phyloP scores from a whole-genome alignment of 2,113 vertebrate genomes.

The Urocynchramus pylzowi region DNA sequence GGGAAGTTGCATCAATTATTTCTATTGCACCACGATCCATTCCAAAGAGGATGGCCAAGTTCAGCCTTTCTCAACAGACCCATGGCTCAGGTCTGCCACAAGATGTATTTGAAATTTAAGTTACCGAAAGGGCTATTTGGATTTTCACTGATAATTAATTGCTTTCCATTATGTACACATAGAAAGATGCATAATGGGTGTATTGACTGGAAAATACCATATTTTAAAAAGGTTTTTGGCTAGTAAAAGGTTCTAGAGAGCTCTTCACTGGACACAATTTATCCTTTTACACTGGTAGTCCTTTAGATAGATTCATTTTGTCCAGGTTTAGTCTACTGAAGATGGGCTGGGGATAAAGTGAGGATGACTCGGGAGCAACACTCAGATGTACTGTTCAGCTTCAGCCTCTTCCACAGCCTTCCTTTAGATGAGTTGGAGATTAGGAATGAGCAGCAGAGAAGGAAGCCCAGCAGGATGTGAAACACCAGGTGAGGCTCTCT shows the following conservation, averaged over 20 bases:
- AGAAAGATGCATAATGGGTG: neutral
- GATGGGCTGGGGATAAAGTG: neutral
- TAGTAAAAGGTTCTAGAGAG: neutral
- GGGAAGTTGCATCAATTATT: neutral
- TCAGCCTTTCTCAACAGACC: neutral
- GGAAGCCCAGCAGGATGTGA: neutral
- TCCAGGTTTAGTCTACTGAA: neutral
- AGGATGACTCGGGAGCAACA: neutral
- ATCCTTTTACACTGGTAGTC: neutral
- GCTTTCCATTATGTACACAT: neutral
- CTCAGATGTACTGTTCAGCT: neutral
- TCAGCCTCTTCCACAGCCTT: neutral
- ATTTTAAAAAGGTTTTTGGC: neutral
- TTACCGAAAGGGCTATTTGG: neutral
- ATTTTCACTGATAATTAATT: neutral
- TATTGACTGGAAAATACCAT: neutral
- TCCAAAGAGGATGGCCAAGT: neutral
- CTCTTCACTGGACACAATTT: neutral
- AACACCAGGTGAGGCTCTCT: conserved; percentile 15
- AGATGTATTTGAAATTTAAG: neutral
- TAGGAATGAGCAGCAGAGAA: neutral
- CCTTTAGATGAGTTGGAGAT: neutral
- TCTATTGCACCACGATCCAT: neutral
- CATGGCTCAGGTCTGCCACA: neutral
- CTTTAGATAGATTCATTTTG: neutral